These are phyloP conservation scores for Papilio demoleus DNA, from an alignment of 2,888 invertebrate species.

Conservation along the genomic window DNA sequence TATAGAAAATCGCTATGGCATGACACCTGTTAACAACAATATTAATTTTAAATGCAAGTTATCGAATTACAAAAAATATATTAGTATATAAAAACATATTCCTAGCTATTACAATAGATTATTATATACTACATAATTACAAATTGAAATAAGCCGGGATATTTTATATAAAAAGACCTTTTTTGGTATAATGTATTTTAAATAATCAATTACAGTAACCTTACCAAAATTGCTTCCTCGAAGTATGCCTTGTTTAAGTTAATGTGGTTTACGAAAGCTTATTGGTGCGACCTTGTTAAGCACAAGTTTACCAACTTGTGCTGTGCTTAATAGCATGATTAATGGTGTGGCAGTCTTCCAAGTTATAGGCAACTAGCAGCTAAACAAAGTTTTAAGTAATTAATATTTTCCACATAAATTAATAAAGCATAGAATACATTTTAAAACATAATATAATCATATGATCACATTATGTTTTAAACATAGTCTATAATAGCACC, in stretches of 20 bases:
- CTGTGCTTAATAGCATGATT: conserved; percentile 1
- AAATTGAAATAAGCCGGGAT: no score
- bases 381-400: neutral
- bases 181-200: neutral
- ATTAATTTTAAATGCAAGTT: no score
- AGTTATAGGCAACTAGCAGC: neutral
- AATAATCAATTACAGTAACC: neutral
- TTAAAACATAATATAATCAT: neutral
- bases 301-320: conserved; percentile 10
- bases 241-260: neutral
- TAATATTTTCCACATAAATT: neutral
- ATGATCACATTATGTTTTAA: no score
- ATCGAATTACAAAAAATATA: no score
- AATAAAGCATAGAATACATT: neutral
- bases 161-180: no score
- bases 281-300: neutral
- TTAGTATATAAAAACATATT: no score
- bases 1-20: no score
- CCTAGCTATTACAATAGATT: no score
- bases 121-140: no score
- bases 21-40: no score
- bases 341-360: conserved; percentile 1
- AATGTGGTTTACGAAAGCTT: conserved; percentile 13
- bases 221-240: neutral
- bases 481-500: no score